phyloP scores from a whole-genome alignment of 2,797 vertebrate genomes.

The Poecilia gillii region DNA sequence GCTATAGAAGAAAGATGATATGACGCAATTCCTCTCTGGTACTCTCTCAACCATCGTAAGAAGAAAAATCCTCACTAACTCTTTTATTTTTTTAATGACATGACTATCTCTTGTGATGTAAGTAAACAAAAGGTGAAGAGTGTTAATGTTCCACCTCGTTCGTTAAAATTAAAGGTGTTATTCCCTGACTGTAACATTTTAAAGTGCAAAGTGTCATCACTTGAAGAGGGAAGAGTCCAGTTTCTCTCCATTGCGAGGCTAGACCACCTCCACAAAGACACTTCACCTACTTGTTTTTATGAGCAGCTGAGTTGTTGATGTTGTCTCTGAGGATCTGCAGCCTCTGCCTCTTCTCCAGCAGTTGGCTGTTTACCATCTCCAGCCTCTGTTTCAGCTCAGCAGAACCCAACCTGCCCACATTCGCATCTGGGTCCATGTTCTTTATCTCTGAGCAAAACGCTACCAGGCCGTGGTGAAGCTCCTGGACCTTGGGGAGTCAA shows the following conservation, averaged over 20 bases:
- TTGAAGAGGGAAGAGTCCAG: not conserved
- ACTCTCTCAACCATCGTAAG: not conserved
- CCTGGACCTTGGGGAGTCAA: slow-evolving; percentile 70
- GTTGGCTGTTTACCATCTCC: slow-evolving; percentile 60
- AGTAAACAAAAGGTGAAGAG: not conserved
- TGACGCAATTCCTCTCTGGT: not conserved
- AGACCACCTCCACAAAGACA: not conserved
- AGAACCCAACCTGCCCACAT: slow-evolving; percentile 54
- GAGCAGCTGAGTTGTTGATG: slow-evolving; percentile 63
- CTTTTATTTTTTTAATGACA: not conserved
- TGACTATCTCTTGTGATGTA: not conserved
- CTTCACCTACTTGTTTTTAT: slow-evolving; percentile 66
- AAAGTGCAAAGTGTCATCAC: not conserved
- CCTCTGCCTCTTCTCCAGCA: slow-evolving; percentile 73
- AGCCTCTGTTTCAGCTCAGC: slow-evolving; percentile 69
- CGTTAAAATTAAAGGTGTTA: not conserved
- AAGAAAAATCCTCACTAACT: not conserved
- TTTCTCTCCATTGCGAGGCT: not conserved
- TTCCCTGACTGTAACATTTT: not conserved
- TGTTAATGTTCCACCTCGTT: not conserved
- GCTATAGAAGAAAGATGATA: not conserved
- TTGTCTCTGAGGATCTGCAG: slow-evolving; percentile 63
- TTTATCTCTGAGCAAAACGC: slow-evolving; percentile 79
- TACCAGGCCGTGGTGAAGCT: slow-evolving; percentile 74
- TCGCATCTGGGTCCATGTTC: slow-evolving; percentile 67